Conservation (phyloP, 2,888 invertebrate genomes). For the Pegoplata infirma region DNA sequence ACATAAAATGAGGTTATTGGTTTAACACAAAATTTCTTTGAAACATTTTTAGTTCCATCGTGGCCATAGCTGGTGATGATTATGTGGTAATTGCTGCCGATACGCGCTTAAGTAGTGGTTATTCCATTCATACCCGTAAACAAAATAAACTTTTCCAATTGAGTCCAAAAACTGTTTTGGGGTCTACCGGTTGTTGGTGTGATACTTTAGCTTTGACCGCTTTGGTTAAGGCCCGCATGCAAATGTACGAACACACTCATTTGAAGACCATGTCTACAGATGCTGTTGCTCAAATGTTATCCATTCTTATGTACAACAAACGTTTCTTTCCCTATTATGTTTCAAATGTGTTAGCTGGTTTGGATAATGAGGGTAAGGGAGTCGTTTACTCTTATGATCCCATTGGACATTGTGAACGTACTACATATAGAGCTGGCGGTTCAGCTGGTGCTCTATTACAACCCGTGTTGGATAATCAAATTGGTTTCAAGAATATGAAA, state of each 20-base stretch:
- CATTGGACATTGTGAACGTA: constrained; percentile 94
- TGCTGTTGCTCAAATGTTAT: constrained; percentile 96
- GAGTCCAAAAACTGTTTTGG: constrained; percentile 91
- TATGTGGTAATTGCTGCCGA: constrained; percentile 97
- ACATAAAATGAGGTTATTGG: constrained; percentile 42
- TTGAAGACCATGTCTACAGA: constrained; percentile 94
- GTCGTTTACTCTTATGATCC: constrained; percentile 98
- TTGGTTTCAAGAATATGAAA: constrained; percentile 92
- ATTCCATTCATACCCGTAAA: constrained; percentile 91
- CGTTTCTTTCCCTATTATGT: constrained; percentile 99
- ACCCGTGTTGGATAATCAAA: constrained; percentile 97
- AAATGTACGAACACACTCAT: constrained; percentile 97
- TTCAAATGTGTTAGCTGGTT: constrained; percentile 94
- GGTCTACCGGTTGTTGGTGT: constrained; percentile 98
- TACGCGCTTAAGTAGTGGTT: constrained; percentile 94
- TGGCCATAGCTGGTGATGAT: constrained; percentile 97
- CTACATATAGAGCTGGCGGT: constrained; percentile 92
- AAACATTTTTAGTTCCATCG: constrained; percentile 85
- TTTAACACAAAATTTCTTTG: constrained; percentile 10
- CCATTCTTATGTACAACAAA: constrained; percentile 96
- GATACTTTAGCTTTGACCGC: constrained; percentile 95
- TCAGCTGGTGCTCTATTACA: constrained; percentile 94
- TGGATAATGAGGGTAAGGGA: constrained; percentile 95
- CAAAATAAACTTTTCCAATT: constrained; percentile 92
- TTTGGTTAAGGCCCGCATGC: constrained; percentile 90